Evolutionary conservation across 2,797 vertebrate species (phyloP).

Genomic region (Petrocephalus sullivani): DNA sequence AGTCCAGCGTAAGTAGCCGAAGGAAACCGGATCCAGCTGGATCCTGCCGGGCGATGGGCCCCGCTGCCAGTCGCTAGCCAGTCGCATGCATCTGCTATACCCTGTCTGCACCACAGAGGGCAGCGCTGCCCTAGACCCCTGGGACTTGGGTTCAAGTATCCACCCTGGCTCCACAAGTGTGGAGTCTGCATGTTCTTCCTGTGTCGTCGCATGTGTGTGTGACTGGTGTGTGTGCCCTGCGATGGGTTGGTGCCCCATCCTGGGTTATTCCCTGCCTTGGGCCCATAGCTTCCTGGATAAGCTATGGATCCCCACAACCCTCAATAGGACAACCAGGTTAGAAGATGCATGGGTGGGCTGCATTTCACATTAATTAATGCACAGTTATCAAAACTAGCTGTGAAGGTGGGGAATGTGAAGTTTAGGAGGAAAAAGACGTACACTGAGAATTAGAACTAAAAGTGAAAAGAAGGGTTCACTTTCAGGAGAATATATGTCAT

Average conservation of each 20-base stretch:
- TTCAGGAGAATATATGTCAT: neutral
- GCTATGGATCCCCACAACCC: neutral
- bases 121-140: neutral
- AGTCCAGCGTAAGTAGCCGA: slow-evolving; percentile 99
- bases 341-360: neutral
- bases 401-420: neutral
- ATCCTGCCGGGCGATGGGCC: slow-evolving; percentile 37
- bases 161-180: neutral
- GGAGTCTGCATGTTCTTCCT: neutral
- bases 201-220: neutral
- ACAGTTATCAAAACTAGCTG: neutral
- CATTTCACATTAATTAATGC: neutral
- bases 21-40: slow-evolving; percentile 91
- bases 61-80: slow-evolving; percentile 40
- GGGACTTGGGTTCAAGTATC: neutral
- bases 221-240: neutral
- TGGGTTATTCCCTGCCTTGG: neutral
- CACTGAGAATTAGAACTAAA: neutral
- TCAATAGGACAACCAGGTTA: neutral
- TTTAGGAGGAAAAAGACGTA: neutral
- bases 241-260: neutral
- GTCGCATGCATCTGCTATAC: neutral
- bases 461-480: neutral
- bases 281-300: neutral
- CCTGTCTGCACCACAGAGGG: neutral